Evolutionary conservation across 1,140 invertebrate species (phyloP).

Genomic region (Argopecten irradians): DNA sequence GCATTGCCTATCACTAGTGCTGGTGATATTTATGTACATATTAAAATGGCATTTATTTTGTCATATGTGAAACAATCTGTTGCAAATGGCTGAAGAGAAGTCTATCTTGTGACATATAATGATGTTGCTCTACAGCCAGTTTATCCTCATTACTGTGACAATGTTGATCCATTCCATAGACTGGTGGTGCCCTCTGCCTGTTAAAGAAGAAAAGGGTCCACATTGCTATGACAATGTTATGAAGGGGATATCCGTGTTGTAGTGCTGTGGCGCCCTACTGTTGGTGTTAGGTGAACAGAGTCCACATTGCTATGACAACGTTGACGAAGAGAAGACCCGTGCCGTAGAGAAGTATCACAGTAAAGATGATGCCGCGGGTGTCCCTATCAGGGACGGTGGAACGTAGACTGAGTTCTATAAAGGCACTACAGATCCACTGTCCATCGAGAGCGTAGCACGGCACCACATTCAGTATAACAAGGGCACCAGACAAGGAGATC

Average conservation of each 20-base stretch:
- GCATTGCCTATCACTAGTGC: no score
- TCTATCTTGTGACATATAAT: no score
- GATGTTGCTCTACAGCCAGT: no score
- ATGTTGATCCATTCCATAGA: no score
- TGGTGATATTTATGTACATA: no score
- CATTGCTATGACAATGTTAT: no score
- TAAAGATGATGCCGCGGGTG: constrained; percentile 68
- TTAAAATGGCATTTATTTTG: no score
- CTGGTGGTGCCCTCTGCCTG: neutral
- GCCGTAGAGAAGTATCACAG: constrained; percentile 71
- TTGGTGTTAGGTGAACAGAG: constrained; percentile 62
- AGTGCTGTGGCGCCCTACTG: neutral
- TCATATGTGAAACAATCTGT: no score
- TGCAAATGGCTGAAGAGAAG: no score
- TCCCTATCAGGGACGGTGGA: constrained; percentile 68
- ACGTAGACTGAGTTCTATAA: constrained; percentile 75
- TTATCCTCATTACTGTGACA: no score
- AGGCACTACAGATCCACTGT: constrained; percentile 85
- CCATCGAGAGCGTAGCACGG: constrained; percentile 96
- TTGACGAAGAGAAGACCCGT: constrained; percentile 71
- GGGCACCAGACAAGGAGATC: constrained; percentile 91
- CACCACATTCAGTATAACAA: constrained; percentile 93
- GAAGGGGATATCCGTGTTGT: constrained; percentile 59
- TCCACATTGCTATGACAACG: constrained; percentile 75
- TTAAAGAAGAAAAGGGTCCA: constrained; percentile 70